phyloP scores from a whole-genome alignment of 2,113 vertebrate genomes.

The Stomatorhinus ivindoensis region DNA sequence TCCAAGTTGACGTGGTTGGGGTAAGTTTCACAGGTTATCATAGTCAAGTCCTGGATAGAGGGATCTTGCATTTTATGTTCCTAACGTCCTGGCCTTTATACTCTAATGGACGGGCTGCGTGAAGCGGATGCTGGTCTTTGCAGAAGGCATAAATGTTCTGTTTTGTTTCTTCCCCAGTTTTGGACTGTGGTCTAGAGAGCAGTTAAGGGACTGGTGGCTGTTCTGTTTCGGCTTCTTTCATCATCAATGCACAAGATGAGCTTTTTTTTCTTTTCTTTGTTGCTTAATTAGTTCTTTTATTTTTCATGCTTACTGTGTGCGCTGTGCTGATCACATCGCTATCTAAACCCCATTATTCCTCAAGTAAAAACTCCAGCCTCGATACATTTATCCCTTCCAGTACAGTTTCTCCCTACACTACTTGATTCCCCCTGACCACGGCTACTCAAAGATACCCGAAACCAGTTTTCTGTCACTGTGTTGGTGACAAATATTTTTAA shows the following conservation, averaged over 20 bases:
- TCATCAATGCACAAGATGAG: neutral
- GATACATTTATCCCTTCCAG: neutral
- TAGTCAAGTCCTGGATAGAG: slow-evolving; percentile 79
- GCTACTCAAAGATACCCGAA: neutral
- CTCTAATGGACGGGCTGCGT: slow-evolving; percentile 92
- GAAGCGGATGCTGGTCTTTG: slow-evolving; percentile 86
- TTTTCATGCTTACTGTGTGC: neutral
- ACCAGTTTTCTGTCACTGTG: neutral
- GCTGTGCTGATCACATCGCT: neutral
- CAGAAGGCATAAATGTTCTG: slow-evolving; percentile 63
- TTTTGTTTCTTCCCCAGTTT: neutral
- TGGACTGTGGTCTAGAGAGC: neutral
- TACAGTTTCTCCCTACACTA: neutral
- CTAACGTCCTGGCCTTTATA: slow-evolving; percentile 76
- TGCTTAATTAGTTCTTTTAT: neutral
- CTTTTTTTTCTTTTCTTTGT: neutral
- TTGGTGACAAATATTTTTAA: neutral
- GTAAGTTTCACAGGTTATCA: slow-evolving; percentile 89
- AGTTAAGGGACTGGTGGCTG: neutral
- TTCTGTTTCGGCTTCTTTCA: neutral
- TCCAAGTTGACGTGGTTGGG: slow-evolving; percentile 81
- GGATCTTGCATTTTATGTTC: slow-evolving; percentile 75
- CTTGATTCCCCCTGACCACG: neutral
- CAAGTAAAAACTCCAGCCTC: neutral
- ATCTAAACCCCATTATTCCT: neutral